Conservation (phyloP, 2,888 invertebrate genomes). For the Zeuzera pyrina region DNA sequence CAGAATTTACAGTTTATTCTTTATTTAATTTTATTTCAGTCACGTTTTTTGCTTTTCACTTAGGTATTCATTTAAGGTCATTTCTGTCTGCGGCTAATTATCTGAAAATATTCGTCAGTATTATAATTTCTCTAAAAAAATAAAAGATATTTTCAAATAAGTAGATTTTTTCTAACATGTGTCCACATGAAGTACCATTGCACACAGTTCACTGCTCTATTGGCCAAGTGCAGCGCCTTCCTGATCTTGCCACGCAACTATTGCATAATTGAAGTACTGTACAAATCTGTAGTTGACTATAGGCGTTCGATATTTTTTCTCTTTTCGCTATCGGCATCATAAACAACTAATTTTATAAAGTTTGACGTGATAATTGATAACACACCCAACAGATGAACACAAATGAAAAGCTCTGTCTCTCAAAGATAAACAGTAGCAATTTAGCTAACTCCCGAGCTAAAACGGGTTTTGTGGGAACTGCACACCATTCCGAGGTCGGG, state of each 20-base stretch:
- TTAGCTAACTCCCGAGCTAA: slow-evolving; percentile 28
- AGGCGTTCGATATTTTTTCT: no score
- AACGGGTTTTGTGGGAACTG: slow-evolving; percentile 55
- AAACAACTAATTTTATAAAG: slow-evolving; percentile 13
- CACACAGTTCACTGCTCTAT: slow-evolving; percentile 43
- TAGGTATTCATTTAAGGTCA: no score
- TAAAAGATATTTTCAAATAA: background rate
- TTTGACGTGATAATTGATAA: slow-evolving; percentile 13
- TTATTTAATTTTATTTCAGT: no score
- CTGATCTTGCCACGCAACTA: slow-evolving; percentile 55
- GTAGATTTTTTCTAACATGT: background rate
- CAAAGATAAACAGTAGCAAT: slow-evolving; percentile 2
- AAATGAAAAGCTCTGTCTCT: no score
- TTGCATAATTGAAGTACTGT: slow-evolving; percentile 53
- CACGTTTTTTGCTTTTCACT: no score
- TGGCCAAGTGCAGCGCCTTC: slow-evolving; percentile 63
- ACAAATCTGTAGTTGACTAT: no score
- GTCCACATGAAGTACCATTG: slow-evolving; percentile 20
- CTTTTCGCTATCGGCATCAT: no score
- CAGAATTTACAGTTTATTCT: no score
- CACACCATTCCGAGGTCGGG: slow-evolving; percentile 48
- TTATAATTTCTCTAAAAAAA: no score
- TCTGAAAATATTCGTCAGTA: no score
- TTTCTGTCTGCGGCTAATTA: no score
- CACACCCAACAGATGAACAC: no score